These are phyloP conservation scores for Ceratothoa steindachneri DNA, from an alignment of 2,888 invertebrate species.

Conservation along the genomic window DNA sequence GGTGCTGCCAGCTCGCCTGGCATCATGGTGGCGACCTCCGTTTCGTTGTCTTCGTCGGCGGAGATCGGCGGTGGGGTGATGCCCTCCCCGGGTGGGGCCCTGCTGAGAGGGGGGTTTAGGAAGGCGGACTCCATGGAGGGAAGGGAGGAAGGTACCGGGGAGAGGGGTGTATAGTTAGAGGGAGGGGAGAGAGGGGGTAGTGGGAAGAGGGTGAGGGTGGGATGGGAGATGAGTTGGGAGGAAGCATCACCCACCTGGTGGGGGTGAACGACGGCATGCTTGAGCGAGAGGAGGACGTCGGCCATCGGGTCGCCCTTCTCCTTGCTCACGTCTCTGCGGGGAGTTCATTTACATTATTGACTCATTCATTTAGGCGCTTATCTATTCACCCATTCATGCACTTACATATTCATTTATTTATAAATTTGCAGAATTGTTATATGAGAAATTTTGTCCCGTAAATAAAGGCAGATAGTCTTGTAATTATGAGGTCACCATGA, in stretches of 20 bases:
- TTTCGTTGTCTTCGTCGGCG: not conserved
- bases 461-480: too few species aligned
- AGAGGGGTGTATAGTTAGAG: slow-evolving; percentile 24
- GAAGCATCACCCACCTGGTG: slow-evolving; percentile 41
- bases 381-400: too few species aligned
- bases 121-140: slow-evolving; percentile 4
- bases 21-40: not conserved
- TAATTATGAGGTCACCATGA: too few species aligned
- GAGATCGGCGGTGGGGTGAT: not conserved
- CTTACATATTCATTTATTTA: too few species aligned
- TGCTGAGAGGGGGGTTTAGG: not conserved
- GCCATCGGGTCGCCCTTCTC: slow-evolving; percentile 61
- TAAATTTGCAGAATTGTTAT: too few species aligned
- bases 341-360: too few species aligned
- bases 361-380: too few species aligned
- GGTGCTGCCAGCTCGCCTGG: not conserved
- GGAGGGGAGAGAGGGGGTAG: slow-evolving; percentile 15
- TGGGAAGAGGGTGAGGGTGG: slow-evolving; percentile 4
- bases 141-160: slow-evolving; percentile 20
- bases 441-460: too few species aligned
- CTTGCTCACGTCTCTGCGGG: slow-evolving; percentile 33
- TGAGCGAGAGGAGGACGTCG: slow-evolving; percentile 80
- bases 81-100: not conserved
- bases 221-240: not conserved
- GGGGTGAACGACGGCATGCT: slow-evolving; percentile 81